These are phyloP conservation scores for Lycaena phlaeas DNA, from an alignment of 2,888 invertebrate species.

Conservation along the genomic window DNA sequence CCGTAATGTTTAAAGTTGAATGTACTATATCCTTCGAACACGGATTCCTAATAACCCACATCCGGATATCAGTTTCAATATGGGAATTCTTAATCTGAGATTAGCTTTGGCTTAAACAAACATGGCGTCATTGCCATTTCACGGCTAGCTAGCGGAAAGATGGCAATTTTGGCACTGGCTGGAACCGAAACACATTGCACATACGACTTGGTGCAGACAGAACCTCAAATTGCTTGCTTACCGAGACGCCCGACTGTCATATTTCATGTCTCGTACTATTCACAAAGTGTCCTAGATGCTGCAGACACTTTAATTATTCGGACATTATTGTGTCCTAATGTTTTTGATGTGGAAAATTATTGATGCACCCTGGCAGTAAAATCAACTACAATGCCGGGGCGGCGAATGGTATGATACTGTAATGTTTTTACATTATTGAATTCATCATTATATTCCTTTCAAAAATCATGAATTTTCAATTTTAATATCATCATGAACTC, in stretches of 20 bases:
- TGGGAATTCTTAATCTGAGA: constrained; percentile 13
- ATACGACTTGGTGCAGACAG: constrained; percentile 33
- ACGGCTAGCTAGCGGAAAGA: constrained; percentile 38
- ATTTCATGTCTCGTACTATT: constrained; percentile 49
- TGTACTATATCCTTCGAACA: too few relatives aligned
- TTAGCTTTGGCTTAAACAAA: constrained; percentile 15
- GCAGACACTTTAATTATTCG: constrained; percentile 26
- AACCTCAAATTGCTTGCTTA: constrained; percentile 65
- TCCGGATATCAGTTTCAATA: constrained; percentile 13
- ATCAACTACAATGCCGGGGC: too few relatives aligned
- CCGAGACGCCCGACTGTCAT: constrained; percentile 46
- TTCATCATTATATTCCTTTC: too few relatives aligned
- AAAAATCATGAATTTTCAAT: too few relatives aligned
- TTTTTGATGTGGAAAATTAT: too few relatives aligned
- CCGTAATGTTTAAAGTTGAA: too few relatives aligned
- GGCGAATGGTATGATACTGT: too few relatives aligned
- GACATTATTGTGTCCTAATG: constrained; percentile 8
- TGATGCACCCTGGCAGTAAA: too few relatives aligned
- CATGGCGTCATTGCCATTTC: constrained; percentile 16
- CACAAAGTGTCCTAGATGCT: constrained; percentile 29
- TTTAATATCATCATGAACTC: too few relatives aligned
- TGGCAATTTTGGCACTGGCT: constrained; percentile 57
- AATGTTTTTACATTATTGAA: too few relatives aligned
- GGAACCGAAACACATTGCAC: constrained; percentile 39
- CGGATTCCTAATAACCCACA: background rate